Percentiles rank a stretch among this genome's conserved stretches.
Evolutionary conservation across 2,113 vertebrate genomes (phyloP).

Genomic region (Sterrhoptilus dennistouni): DNA sequence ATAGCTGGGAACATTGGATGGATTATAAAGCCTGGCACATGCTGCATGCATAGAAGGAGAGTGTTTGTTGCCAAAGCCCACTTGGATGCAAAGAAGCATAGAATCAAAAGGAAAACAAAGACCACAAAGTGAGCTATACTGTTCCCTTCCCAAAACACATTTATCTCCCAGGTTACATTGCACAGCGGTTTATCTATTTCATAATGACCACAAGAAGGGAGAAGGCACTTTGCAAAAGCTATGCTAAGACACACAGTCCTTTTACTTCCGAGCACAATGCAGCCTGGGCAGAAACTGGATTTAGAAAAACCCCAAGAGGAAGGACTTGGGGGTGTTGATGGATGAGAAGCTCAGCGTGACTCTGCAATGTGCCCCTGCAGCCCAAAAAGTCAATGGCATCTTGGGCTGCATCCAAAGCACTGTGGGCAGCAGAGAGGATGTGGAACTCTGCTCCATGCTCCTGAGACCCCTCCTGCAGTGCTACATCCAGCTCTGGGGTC

Average conservation of each 20-base stretch:
- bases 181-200: background rate
- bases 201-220: background rate
- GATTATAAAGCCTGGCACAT: background rate
- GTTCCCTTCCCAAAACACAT: background rate
- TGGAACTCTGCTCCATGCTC: background rate
- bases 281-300: background rate
- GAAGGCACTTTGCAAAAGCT: background rate
- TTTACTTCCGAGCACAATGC: background rate
- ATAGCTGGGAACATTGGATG: background rate
- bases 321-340: background rate
- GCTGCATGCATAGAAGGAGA: background rate
- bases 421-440: background rate
- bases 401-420: background rate
- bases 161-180: background rate
- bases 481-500: background rate
- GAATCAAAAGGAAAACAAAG: background rate
- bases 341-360: background rate
- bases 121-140: background rate
- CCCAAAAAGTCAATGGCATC: background rate
- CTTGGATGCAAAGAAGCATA: background rate
- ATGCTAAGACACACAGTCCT: background rate
- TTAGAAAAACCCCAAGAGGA: background rate
- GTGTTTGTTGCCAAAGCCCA: background rate
- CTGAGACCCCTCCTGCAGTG: background rate
- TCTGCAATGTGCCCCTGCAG: background rate